Conservation (phyloP, 2,797 vertebrate genomes). For the Pseudotriccus pelzelni region DNA sequence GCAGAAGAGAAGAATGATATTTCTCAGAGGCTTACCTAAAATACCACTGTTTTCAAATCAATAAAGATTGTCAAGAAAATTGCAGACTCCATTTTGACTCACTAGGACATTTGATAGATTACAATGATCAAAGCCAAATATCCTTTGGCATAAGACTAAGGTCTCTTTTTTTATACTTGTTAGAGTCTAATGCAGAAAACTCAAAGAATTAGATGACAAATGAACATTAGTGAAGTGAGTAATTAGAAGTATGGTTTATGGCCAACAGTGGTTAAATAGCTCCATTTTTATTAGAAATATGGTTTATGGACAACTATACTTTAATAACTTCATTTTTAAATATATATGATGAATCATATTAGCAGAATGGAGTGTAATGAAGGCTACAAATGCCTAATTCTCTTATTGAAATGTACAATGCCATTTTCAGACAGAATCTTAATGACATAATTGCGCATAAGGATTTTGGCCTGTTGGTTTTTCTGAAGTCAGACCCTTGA, state of each 20-base stretch:
- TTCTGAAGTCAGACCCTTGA: not conserved
- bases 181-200: not conserved
- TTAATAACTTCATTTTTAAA: constrained; percentile 18
- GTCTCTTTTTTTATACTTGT: not conserved
- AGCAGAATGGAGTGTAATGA: not conserved
- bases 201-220: constrained; percentile 16
- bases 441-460: constrained; percentile 3
- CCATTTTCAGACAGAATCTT: not conserved
- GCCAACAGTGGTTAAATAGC: constrained; percentile 10
- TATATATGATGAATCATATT: constrained; percentile 36
- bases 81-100: constrained; percentile 19
- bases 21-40: not conserved
- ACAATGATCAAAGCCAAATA: not conserved
- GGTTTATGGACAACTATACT: not conserved
- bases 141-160: not conserved
- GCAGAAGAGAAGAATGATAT: not conserved
- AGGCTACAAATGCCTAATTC: constrained; percentile 16
- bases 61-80: not conserved
- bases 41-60: constrained; percentile 8
- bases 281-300: constrained; percentile 24
- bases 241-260: constrained; percentile 14
- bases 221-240: not conserved
- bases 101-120: not conserved
- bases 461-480: not conserved
- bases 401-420: constrained; percentile 5